These are phyloP conservation scores for Hippoglossus stenolepis DNA, from an alignment of 2,113 vertebrate species.

Conservation along the genomic window DNA sequence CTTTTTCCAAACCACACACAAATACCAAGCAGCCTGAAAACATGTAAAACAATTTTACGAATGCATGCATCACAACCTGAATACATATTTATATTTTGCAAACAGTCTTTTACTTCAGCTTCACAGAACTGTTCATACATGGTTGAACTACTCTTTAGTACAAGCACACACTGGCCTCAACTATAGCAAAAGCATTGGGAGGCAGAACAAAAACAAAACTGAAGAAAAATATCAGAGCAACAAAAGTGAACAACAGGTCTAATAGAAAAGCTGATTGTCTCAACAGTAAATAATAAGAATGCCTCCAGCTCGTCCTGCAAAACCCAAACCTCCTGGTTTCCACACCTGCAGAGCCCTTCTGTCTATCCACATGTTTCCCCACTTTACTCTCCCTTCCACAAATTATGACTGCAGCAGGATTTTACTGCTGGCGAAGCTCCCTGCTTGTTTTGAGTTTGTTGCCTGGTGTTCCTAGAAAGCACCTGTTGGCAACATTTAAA, in stretches of 20 bases:
- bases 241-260: not conserved
- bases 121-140: not conserved
- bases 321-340: not conserved
- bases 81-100: too few relatives aligned
- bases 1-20: too few relatives aligned
- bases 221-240: not conserved
- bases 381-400: slow-evolving; percentile 7
- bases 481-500: slow-evolving; percentile 56
- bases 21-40: too few relatives aligned
- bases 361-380: not conserved
- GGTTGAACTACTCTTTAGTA: not conserved
- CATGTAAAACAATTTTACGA: too few relatives aligned
- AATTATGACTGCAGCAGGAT: slow-evolving; percentile 15
- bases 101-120: too few relatives aligned
- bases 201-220: not conserved
- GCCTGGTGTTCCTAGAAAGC: slow-evolving; percentile 32
- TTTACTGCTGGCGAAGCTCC: slow-evolving; percentile 33
- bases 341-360: not conserved
- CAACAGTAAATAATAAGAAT: not conserved
- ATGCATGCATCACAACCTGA: too few relatives aligned
- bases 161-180: not conserved
- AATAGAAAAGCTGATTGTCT: not conserved
- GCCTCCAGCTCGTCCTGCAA: not conserved
- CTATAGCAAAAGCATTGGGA: not conserved
- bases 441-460: slow-evolving; percentile 22